Evolutionary conservation across 2,888 invertebrate genomes (phyloP).

Genomic region (Ectropis crepuscularia): DNA sequence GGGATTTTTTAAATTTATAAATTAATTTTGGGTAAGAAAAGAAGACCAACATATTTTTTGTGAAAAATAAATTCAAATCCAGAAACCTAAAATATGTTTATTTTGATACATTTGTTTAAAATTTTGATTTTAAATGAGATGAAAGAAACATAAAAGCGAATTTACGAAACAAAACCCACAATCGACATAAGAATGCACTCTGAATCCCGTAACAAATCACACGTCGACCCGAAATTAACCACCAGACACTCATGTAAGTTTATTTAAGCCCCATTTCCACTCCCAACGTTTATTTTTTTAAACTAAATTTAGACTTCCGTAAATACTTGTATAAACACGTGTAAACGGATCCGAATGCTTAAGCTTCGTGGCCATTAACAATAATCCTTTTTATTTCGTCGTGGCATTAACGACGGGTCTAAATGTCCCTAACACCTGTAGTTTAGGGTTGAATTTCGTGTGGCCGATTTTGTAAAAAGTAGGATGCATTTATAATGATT

Average conservation of each 20-base stretch:
- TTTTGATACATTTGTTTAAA: too few relatives aligned
- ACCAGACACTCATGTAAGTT: constrained; percentile 54
- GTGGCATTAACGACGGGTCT: constrained; percentile 44
- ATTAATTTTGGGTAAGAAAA: too few relatives aligned
- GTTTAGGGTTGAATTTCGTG: constrained; percentile 54
- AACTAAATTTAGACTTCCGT: constrained; percentile 56
- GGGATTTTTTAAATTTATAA: too few relatives aligned
- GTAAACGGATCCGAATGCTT: constrained; percentile 60
- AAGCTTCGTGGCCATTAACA: constrained; percentile 66
- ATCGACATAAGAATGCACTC: constrained; percentile 58
- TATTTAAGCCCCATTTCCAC: constrained; percentile 54
- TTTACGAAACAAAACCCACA: constrained; percentile 44
- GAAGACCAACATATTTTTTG: too few relatives aligned
- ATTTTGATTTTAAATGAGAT: background rate
- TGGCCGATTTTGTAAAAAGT: constrained; percentile 46
- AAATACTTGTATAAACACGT: constrained; percentile 66
- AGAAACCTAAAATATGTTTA: too few relatives aligned
- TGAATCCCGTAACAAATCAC: constrained; percentile 60
- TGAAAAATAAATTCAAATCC: too few relatives aligned
- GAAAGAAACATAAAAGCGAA: constrained; percentile 23
- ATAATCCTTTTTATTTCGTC: constrained; percentile 72
- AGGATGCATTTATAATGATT: constrained; percentile 67
- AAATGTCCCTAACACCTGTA: constrained; percentile 39
- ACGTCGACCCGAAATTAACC: constrained; percentile 65
- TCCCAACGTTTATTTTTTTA: constrained; percentile 40